Percentiles rank a stretch among this genome's conserved stretches.
phyloP scores from a whole-genome alignment of 1,140 invertebrate species.

The Prorops nasuta region DNA sequence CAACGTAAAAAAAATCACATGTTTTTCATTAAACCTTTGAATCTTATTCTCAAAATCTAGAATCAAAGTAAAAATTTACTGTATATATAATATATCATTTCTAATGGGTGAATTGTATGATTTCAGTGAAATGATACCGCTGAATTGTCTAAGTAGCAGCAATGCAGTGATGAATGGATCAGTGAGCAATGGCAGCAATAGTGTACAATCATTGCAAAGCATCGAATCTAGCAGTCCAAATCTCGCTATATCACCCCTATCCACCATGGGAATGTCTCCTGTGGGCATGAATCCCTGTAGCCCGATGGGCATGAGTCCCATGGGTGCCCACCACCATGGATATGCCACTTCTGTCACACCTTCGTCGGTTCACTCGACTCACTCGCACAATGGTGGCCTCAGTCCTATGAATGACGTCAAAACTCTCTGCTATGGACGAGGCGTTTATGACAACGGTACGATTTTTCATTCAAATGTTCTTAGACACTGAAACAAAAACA shows the following conservation, averaged over 20 bases:
- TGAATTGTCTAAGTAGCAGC: conserved; percentile 34
- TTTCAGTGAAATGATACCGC: conserved; percentile 42
- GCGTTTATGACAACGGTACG: conserved; percentile 47
- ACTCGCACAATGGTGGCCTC: conserved; percentile 42
- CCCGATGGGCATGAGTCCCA: conserved; percentile 47
- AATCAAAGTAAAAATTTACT: no score
- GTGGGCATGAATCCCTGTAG: conserved; percentile 47
- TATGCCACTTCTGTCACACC: conserved; percentile 49
- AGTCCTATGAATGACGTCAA: conserved; percentile 52
- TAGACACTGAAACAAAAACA: not conserved
- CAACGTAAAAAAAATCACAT: no score
- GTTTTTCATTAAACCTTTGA: no score
- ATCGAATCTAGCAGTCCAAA: conserved; percentile 47
- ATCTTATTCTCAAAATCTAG: no score
- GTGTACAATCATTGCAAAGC: conserved; percentile 41
- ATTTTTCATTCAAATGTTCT: not conserved
- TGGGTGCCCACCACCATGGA: conserved; percentile 46
- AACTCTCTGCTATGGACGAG: conserved; percentile 44
- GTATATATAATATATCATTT: no score
- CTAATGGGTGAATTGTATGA: no score
- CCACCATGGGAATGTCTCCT: conserved; percentile 51
- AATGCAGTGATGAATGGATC: conserved; percentile 13
- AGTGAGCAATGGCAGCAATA: conserved; percentile 19
- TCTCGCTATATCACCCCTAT: conserved; percentile 43
- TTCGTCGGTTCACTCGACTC: conserved; percentile 42